A percentile compares a stretch with the other conserved stretches of the same genome.
Evolutionary conservation across 1,140 invertebrate species (phyloP).

Genomic region (Hylaeus anthracinus): DNA sequence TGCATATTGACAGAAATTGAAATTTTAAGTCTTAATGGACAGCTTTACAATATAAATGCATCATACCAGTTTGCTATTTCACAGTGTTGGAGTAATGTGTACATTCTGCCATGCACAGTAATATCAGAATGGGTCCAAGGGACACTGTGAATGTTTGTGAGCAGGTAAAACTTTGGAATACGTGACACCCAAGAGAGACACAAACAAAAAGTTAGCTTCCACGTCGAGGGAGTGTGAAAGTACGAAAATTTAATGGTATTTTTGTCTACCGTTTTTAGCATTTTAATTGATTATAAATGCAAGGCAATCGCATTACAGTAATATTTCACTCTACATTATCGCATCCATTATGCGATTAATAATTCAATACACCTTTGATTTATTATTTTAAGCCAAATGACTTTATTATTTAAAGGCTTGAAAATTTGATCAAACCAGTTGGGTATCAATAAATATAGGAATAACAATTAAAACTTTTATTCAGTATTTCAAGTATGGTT

Average conservation of each 20-base stretch:
- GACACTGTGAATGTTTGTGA: conserved; percentile 2
- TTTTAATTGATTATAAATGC: background rate
- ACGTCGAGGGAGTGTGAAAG: background rate
- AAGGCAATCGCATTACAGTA: background rate
- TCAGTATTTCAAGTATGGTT: no score
- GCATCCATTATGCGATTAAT: no score
- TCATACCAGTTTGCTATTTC: background rate
- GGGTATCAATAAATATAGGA: no score
- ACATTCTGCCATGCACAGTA: background rate
- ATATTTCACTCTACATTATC: background rate
- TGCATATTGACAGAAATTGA: background rate
- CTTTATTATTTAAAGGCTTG: no score
- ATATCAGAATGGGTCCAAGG: background rate
- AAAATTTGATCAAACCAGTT: no score
- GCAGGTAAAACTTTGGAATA: conserved; percentile 22
- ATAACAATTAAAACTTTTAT: no score
- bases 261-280: background rate
- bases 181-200: conserved; percentile 4
- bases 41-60: background rate
- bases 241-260: conserved; percentile 5
- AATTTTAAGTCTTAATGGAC: background rate
- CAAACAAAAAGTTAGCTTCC: conserved; percentile 2
- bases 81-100: background rate
- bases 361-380: background rate
- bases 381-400: no score